Evolutionary conservation across 2,797 vertebrate species (phyloP), one percentile per base, ranked within the genome.

Genomic region (Hippoglossus hippoglossus): DNA sequence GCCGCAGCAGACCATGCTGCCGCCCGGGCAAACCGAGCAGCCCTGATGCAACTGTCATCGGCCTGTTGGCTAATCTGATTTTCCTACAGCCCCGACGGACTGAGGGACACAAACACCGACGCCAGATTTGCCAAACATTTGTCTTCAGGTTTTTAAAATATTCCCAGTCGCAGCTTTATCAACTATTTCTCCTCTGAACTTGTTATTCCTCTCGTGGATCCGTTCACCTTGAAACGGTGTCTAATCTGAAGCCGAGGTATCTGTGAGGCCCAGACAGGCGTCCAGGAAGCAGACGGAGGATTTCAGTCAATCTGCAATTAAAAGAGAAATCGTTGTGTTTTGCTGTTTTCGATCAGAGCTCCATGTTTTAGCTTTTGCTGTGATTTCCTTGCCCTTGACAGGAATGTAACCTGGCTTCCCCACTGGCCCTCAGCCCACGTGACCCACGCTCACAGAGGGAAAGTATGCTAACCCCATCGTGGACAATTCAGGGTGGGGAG

Each of bases 51-150:
- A 39, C 36, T 39, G 36, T 39, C 36, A 13, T 39, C 5, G 2
- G 60, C 75, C 79, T 70, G 73, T 53, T 67, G 71, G 68, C 41
- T 74, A 60, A 81, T 87, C 61, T 67, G 61, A 67, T 73, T 75
- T 61, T 44, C 65, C 51, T 57, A 51, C 67, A 16, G 16, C 49
- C 11, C 9, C 16, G 41, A 47, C 2, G 26, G 31, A 36, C 24
- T 1, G 9, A 36, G 6, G 22, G 12, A 19, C 3, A 15, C 18
- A 61, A 4, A 24, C 1, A 3, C 28, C 18, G 2, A 18, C 4
- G 13, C 31, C 4, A n/a, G 5, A 54, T 49, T 3, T 49, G 46
- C 56, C 7, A 56, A 31, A 63, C 28, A 1, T 54, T 39, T 49
- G 22, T 10, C 12, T 39, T 26, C 16, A 25, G n/a, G 4, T 10